Evolutionary conservation across 2,888 invertebrate species (phyloP), one percentile per base, ranked within the genome.

Genomic region (Rhaphigaster nebulosa): DNA sequence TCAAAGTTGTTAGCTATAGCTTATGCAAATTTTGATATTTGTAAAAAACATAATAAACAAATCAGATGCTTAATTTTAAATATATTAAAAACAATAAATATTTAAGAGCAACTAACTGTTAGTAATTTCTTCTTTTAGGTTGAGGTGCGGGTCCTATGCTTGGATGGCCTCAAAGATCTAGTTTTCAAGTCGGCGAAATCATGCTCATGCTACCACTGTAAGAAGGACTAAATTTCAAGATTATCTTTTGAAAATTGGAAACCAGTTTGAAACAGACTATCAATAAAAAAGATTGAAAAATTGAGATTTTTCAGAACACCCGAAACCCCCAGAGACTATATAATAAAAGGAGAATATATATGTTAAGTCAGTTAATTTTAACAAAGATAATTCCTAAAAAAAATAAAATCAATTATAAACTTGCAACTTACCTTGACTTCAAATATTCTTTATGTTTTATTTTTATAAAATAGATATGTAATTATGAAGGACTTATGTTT

Each of bases 151-250:
- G 97, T 97, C 6, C 94, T 96, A 92, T 98, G 98, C 93, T 94
- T 97, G 91, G 97, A 97, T 90, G 98, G 97, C 50, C 95, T 96
- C 92, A 95, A 96, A 93, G 96, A 96, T 93, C 94, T 97, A 91
- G 96, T 96, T 90, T 97, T 98, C 93, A 97, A 97, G 94, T 97
- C 97, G 26, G 98, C 98, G 8, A 95, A 96, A 91, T 95, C 96
- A 70, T 98, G 98, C 94, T 95, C 96, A 60, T 98, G 98, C 94
- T 98, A 97, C 93, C 97, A 97, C 93, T 97, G 97, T 94, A 97
- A 97, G 94, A 97, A 97, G 93, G 96, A 96, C 93, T 95, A 94
- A 93, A 60, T 23, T 54, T 41, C 3, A n/a, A 34, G 56, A 26
- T 26, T 87, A 87, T 76, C 13, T 34, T 15, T 29, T 65, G 34